Conservation (phyloP, 2,113 vertebrate genomes). For the Indri indri region DNA sequence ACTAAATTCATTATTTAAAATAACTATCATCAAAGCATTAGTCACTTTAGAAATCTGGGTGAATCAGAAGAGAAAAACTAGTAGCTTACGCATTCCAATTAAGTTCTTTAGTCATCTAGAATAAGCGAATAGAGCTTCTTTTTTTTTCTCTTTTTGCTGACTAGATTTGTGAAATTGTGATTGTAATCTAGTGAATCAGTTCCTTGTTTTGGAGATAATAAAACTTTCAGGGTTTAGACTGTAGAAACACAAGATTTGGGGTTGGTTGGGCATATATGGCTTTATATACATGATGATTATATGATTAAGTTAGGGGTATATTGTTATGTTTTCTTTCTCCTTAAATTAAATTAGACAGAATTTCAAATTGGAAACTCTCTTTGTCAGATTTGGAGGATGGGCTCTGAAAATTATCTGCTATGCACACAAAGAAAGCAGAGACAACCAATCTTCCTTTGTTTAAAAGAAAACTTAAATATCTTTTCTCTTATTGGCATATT, state of each 20-base stretch:
- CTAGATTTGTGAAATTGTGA: background rate
- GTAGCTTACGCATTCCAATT: background rate
- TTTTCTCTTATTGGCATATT: background rate
- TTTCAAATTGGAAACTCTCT: conserved; percentile 12
- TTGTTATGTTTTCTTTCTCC: background rate
- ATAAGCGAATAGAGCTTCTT: background rate
- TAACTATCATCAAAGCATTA: background rate
- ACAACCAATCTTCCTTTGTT: background rate
- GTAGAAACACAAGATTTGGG: background rate
- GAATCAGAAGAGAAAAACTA: conserved; percentile 44
- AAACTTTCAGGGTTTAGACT: background rate
- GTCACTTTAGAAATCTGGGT: background rate
- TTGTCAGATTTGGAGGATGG: background rate
- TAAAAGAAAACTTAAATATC: background rate
- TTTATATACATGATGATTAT: background rate
- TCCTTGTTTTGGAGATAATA: conserved; percentile 24
- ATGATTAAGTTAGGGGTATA: background rate
- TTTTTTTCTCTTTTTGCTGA: background rate
- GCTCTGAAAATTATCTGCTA: background rate
- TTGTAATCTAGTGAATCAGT: background rate
- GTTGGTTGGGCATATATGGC: background rate
- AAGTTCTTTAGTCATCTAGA: background rate
- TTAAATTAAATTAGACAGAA: background rate
- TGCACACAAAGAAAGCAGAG: background rate
- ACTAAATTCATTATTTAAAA: conserved; percentile 25